Conservation (phyloP, 1,140 invertebrate species). For the Grapholita molesta region DNA sequence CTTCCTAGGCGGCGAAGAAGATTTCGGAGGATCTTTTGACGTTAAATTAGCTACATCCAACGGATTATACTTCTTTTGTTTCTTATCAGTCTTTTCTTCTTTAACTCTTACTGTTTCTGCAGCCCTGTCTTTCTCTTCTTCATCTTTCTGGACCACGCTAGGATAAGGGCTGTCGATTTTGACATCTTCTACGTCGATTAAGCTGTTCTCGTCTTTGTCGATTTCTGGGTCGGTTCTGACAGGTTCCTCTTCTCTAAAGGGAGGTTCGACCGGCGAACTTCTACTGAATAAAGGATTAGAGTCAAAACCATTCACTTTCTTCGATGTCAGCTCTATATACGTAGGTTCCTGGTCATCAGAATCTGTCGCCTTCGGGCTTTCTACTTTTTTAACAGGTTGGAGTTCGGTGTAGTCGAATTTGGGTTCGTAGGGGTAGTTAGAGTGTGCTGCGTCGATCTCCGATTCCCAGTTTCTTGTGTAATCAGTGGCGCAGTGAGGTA, state of each 20-base stretch:
- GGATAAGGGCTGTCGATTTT: conserved; percentile 52
- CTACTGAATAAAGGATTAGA: conserved; percentile 42
- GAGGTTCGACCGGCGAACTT: conserved; percentile 52
- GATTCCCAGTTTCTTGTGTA: conserved; percentile 76
- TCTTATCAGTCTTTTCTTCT: conserved; percentile 48
- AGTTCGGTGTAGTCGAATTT: conserved; percentile 68
- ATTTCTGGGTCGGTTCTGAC: conserved; percentile 64
- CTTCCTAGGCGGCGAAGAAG: conserved; percentile 71
- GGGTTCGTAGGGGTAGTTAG: conserved; percentile 61
- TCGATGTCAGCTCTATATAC: conserved; percentile 67
- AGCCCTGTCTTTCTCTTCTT: conserved; percentile 42
- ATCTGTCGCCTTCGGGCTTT: conserved; percentile 56
- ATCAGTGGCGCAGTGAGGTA: conserved; percentile 65
- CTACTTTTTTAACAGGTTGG: conserved; percentile 64
- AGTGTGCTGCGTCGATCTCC: conserved; percentile 72
- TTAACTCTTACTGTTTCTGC: conserved; percentile 43
- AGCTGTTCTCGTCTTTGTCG: conserved; percentile 66
- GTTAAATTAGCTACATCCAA: conserved; percentile 83
- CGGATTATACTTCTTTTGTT: conserved; percentile 81
- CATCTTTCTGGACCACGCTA: conserved; percentile 27
- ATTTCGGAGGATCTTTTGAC: conserved; percentile 80
- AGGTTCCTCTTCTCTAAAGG: conserved; percentile 63
- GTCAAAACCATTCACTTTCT: conserved; percentile 57
- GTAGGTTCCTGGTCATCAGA: conserved; percentile 62
- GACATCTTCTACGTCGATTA: conserved; percentile 69